Evolutionary conservation across 1,140 invertebrate genomes (phyloP).

Genomic region (Drosophila pachea): DNA sequence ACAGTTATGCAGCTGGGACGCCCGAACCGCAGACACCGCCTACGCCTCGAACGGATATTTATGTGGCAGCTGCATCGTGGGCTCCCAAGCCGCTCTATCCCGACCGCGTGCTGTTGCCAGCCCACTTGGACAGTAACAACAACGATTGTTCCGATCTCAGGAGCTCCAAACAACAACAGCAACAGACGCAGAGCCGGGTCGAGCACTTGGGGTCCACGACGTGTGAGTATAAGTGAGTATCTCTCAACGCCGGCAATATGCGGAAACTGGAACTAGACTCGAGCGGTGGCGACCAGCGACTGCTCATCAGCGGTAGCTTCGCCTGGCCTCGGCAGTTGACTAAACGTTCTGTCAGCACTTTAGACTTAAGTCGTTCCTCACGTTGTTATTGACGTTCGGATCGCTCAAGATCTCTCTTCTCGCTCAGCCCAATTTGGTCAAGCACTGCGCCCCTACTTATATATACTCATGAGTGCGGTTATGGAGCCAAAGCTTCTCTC

Average conservation of each 20-base stretch:
- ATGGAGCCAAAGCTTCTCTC: slow-evolving; percentile 35
- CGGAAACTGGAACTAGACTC: slow-evolving; percentile 44
- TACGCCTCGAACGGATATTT: slow-evolving; percentile 78
- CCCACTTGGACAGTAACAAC: slow-evolving; percentile 43
- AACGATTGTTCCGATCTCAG: slow-evolving; percentile 41
- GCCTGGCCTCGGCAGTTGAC: slow-evolving; percentile 38
- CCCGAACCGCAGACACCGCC: slow-evolving; percentile 54
- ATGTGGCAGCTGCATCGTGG: slow-evolving; percentile 82
- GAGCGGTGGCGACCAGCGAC: slow-evolving; percentile 21
- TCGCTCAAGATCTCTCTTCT: slow-evolving; percentile 56
- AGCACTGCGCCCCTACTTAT: slow-evolving; percentile 69
- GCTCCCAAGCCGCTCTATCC: slow-evolving; percentile 81
- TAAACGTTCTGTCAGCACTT: slow-evolving; percentile 71
- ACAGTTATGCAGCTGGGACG: slow-evolving; percentile 70
- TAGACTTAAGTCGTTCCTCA: slow-evolving; percentile 38
- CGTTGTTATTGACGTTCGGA: slow-evolving; percentile 43
- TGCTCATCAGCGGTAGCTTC: slow-evolving; percentile 2
- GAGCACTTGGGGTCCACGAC: slow-evolving; percentile 77
- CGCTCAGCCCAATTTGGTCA: slow-evolving; percentile 62
- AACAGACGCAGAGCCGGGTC: slow-evolving; percentile 52
- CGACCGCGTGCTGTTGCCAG: slow-evolving; percentile 65
- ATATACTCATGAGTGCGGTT: slow-evolving; percentile 26
- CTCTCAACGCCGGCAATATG: slow-evolving; percentile 26
- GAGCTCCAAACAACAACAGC: slow-evolving; percentile 43
- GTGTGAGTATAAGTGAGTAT: slow-evolving; percentile 77